Percentiles rank a stretch among this genome's conserved stretches.
phyloP scores from a whole-genome alignment of 2,888 invertebrate genomes.

The Mechanitis messenoides region DNA sequence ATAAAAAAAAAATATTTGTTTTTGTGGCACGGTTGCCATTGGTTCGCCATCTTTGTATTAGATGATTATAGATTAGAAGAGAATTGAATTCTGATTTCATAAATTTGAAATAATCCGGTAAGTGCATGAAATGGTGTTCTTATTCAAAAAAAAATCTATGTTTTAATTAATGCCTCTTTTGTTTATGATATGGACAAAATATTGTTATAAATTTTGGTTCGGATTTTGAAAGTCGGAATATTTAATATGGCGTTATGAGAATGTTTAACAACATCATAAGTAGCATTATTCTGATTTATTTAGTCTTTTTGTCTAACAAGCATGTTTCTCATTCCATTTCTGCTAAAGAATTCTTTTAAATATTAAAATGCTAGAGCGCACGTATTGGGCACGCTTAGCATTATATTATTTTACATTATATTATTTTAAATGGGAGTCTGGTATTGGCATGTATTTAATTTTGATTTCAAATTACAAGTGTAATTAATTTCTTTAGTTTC shows the following conservation, averaged over 20 bases:
- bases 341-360: too few relatives aligned
- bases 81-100: background rate
- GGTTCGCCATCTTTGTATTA: too few relatives aligned
- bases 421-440: background rate
- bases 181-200: too few relatives aligned
- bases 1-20: too few relatives aligned
- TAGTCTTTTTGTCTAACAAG: too few relatives aligned
- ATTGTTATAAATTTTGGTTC: background rate
- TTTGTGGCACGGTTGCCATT: too few relatives aligned
- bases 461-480: background rate
- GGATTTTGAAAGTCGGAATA: background rate
- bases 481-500: background rate
- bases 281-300: too few relatives aligned
- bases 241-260: constrained; percentile 1
- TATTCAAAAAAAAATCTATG: background rate
- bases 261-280: background rate
- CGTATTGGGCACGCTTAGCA: background rate
- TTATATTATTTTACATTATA: background rate
- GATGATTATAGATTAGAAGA: background rate
- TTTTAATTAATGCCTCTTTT: background rate
- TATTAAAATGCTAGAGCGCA: too few relatives aligned
- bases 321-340: too few relatives aligned
- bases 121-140: background rate
- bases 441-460: background rate
- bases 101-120: background rate